A percentile compares a stretch with the other conserved stretches of the same genome.
Conservation (phyloP, 23 tunicate genomes). For the Oikopleura vanhoeffeni region DNA sequence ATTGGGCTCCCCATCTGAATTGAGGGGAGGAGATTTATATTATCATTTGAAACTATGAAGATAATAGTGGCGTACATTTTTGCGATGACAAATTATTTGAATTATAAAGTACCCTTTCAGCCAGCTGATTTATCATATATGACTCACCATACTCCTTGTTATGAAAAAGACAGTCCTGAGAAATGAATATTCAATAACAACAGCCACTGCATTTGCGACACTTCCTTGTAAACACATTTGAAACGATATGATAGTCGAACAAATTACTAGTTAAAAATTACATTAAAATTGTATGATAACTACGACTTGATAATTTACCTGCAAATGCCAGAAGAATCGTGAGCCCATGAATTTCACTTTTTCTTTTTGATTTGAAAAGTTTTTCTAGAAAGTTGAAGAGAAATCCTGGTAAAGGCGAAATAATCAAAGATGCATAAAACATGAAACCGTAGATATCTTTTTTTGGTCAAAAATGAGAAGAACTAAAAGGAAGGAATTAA, state of each 20-base stretch:
- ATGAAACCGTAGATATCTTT: not conserved
- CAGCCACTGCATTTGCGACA: not conserved
- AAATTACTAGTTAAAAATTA: no score
- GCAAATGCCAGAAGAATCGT: no score
- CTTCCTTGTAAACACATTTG: not conserved
- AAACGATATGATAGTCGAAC: not conserved
- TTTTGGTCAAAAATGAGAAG: not conserved
- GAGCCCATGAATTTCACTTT: not conserved
- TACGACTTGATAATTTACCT: no score
- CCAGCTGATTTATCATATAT: no score
- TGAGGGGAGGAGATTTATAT: no score
- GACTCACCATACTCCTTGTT: not conserved
- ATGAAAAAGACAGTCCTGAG: not conserved
- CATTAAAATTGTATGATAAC: no score
- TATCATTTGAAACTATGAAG: no score
- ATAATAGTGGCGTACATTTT: no score
- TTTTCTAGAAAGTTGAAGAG: not conserved
- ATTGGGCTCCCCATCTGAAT: no score
- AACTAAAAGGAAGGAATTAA: no score
- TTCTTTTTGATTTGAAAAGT: not conserved
- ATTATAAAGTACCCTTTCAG: no score
- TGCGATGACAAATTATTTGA: no score
- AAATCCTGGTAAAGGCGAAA: not conserved
- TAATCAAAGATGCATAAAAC: not conserved
- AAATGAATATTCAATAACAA: not conserved